Base-by-base conservation (phyloP, 2,888 invertebrate genomes). In the Oscheius onirici region DNA sequence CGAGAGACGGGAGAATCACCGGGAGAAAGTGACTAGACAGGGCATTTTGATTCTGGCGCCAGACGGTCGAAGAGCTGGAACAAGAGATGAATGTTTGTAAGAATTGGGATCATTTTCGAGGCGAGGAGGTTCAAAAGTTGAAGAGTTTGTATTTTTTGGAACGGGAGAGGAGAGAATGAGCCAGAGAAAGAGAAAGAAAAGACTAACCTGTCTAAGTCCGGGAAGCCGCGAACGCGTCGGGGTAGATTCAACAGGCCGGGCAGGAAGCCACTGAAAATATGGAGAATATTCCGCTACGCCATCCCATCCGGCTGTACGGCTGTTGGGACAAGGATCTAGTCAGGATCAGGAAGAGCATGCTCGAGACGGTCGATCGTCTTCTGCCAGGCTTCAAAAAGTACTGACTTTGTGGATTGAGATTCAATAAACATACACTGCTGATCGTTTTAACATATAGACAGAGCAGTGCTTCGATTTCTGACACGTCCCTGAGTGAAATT, bases 181-280 rank as follows among this genome's bases (percentile, higher is more conserved):
- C 20, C 1, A n/a, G n/a, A n/a, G 58, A 15, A 34, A 41, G 10
- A 40, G 28, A 2, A 49, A 60, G n/a, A 41, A 17, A 28, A 3
- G 22, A n/a, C 58, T 5, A 90, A 93, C 92, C 90, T 92, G 92
- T 90, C 93, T 92, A 81, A 97, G 92, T 71, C 94, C 92, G 41
- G 97, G 95, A 85, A 97, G 8, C 97, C 91, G 67, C 97, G 97
- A 74, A 99, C 92, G 89, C 95, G 92, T 86, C 96, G 91, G 80
- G 97, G 89, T 89, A 99, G 97, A 88, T 96, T 96, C 49, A 99
- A 91, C 46, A 94, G 96, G 8, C 95, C 95, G 22, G 97, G 97
- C 89, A 99, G 92, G 90, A 99, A 97, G 26, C 97, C 97, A 90
- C 97, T 97, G 91, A n/a, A 72, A 91, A 79, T 71, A n/a, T n/a